Evolutionary conservation across 2,797 vertebrate species (phyloP).

Genomic region (Hyperoplus immaculatus): DNA sequence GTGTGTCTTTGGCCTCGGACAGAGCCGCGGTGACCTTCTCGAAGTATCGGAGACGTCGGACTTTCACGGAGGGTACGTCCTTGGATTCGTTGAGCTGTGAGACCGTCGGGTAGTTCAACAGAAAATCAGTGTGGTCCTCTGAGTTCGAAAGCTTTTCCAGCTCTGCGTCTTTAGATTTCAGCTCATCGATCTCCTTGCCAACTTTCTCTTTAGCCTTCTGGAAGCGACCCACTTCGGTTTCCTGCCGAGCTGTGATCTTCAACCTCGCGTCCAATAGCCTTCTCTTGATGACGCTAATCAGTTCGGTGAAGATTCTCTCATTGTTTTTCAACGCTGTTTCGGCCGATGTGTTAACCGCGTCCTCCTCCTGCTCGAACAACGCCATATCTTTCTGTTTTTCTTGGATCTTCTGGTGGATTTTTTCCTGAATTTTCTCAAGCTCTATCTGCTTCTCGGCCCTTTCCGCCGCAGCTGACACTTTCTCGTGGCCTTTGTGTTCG

Average conservation of each 20-base stretch:
- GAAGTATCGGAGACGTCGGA: conserved; percentile 6
- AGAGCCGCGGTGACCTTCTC: conserved; percentile 12
- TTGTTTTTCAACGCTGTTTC: neutral
- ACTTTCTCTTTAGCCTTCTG: conserved; percentile 7
- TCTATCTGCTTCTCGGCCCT: conserved; percentile 24
- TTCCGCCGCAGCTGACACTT: conserved; percentile 35
- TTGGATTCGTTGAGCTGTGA: neutral
- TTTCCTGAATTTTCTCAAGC: neutral
- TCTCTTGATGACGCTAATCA: conserved; percentile 4
- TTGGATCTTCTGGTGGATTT: conserved; percentile 31
- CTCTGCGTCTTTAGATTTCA: conserved; percentile 30
- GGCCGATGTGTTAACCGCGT: neutral
- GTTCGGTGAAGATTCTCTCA: conserved; percentile 5
- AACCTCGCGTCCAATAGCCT: conserved; percentile 11
- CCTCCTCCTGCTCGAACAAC: neutral
- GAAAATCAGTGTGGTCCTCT: conserved; percentile 34
- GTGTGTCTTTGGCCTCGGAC: conserved; percentile 22
- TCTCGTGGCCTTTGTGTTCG: conserved; percentile 35
- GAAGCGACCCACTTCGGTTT: conserved; percentile 2
- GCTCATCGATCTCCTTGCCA: conserved; percentile 34
- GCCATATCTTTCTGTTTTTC: conserved; percentile 23
- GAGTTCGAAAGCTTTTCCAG: conserved; percentile 33
- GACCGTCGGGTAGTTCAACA: conserved; percentile 8
- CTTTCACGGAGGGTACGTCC: neutral
- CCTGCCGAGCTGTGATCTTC: conserved; percentile 19